Percentiles rank a stretch among this genome's conserved stretches.
phyloP scores from a whole-genome alignment of 1,140 invertebrate genomes.

The Bradysia coprophila region DNA sequence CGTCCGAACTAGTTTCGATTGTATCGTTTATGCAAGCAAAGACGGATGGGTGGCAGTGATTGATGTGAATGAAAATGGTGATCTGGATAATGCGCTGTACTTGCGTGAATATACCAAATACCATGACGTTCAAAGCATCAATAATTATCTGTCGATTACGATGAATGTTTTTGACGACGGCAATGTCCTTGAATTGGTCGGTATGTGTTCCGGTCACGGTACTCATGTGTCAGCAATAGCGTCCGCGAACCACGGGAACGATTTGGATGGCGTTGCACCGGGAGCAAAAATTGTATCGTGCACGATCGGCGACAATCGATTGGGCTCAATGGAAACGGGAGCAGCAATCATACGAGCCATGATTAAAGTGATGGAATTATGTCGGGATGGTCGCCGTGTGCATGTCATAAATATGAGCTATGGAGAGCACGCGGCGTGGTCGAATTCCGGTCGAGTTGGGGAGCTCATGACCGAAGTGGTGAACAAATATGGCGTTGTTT shows the following conservation, averaged over 20 bases:
- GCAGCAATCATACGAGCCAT: slow-evolving; percentile 80
- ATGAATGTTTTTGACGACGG: slow-evolving; percentile 90
- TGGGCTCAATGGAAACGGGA: slow-evolving; percentile 91
- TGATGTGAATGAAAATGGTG: slow-evolving; percentile 30
- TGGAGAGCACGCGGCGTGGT: slow-evolving; percentile 85
- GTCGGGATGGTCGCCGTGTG: slow-evolving; percentile 33
- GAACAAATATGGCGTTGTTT: slow-evolving; percentile 79
- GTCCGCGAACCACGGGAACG: slow-evolving; percentile 71
- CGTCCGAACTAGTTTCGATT: slow-evolving; percentile 79
- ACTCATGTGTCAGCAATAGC: slow-evolving; percentile 95
- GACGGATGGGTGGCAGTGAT: slow-evolving; percentile 43
- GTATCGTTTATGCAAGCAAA: slow-evolving; percentile 70
- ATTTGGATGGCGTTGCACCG: slow-evolving; percentile 87
- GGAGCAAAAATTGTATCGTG: slow-evolving; percentile 91
- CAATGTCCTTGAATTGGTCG: slow-evolving; percentile 81
- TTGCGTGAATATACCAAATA: slow-evolving; percentile 75
- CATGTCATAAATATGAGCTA: slow-evolving; percentile 98
- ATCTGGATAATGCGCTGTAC: slow-evolving; percentile 51
- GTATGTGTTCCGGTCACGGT: slow-evolving; percentile 83
- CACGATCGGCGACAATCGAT: slow-evolving; percentile 74
- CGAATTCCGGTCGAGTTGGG: slow-evolving; percentile 65
- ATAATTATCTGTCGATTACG: slow-evolving; percentile 75
- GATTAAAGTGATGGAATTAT: slow-evolving; percentile 62
- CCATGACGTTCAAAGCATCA: slow-evolving; percentile 59
- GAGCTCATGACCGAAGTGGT: slow-evolving; percentile 79